Evolutionary conservation across 2,888 invertebrate species (phyloP), one percentile per base, ranked within the genome.

Genomic region (Liodrosophila aerea): DNA sequence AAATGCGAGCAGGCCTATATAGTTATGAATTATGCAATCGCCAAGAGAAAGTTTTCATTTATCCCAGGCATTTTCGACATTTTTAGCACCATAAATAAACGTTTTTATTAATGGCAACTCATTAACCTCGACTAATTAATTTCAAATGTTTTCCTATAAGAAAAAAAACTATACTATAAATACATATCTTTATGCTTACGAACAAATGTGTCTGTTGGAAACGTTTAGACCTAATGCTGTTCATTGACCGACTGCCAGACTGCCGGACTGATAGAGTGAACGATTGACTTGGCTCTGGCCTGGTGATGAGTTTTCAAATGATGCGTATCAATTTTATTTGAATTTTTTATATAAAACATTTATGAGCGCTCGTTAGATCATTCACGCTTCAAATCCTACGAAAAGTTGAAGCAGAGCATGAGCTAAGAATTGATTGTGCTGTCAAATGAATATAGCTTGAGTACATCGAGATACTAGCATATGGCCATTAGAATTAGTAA

Each of bases 111-210:
- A 82, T 82, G 63, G 78, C 76, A 57, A 69, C 70, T 70, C 82
- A 78, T 82, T 84, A 82, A 82, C 82, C 81, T 64, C 69, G 57
- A 70, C 78, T 82, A 82, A 82, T 82, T 82, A 82, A 82, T 82
- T 85, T 70, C 62, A 65, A 81, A 74, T 64, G 52, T 60, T 58
- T 69, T 57, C 45, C 29, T 49, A 49, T 18, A 7, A 47, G 47
- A 45, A 59, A 13, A 45, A 22, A 46, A 30, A 50, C 4, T 44
- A 7, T 34, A 37, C 57, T 41, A 54, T 54, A 68, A 72, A 77
- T 77, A 74, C 71, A 75, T 49, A 62, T 52, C 39, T 53, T 27
- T 7, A 22, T 54, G 53, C 39, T 53, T 36, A 15, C 50, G 27
- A 22, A 22, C 22, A 22, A 22, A 22, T 22, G 22, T 22, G 22